A percentile compares a stretch with the other conserved stretches of the same genome.
Evolutionary conservation across 1,140 invertebrate species (phyloP).

Genomic region (Piezodorus guildinii): DNA sequence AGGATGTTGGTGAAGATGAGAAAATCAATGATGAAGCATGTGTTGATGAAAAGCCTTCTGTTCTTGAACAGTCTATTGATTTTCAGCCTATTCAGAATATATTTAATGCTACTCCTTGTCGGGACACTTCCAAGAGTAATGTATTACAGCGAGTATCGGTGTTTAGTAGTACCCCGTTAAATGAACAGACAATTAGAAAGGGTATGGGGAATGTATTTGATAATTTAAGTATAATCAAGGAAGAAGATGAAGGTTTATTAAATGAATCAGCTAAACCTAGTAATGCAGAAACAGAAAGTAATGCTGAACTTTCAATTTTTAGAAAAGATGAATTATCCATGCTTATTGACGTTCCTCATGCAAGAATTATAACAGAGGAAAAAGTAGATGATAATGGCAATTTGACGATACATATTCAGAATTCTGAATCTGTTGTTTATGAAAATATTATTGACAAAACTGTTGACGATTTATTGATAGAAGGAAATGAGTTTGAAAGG

Average conservation of each 20-base stretch:
- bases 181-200: not conserved
- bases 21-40: too few species aligned
- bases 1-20: constrained; percentile 87
- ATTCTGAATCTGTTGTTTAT: not conserved
- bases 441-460: constrained; percentile 1
- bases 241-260: not conserved
- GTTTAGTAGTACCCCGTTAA: not conserved
- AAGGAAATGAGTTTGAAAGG: not conserved
- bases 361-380: not conserved
- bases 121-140: not conserved
- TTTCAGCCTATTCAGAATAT: too few species aligned
- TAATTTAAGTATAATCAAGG: not conserved
- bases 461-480: not conserved
- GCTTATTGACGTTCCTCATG: not conserved
- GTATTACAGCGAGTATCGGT: not conserved
- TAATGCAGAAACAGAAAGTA: too few species aligned
- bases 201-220: not conserved
- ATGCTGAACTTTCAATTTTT: not conserved
- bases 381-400: not conserved
- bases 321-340: not conserved
- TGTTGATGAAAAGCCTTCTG: too few species aligned
- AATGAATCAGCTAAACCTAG: not conserved
- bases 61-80: too few species aligned
- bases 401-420: not conserved
- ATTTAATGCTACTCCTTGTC: not conserved